Base-by-base conservation (phyloP, 1,140 invertebrate species). In the Platyscapa corneri region DNA sequence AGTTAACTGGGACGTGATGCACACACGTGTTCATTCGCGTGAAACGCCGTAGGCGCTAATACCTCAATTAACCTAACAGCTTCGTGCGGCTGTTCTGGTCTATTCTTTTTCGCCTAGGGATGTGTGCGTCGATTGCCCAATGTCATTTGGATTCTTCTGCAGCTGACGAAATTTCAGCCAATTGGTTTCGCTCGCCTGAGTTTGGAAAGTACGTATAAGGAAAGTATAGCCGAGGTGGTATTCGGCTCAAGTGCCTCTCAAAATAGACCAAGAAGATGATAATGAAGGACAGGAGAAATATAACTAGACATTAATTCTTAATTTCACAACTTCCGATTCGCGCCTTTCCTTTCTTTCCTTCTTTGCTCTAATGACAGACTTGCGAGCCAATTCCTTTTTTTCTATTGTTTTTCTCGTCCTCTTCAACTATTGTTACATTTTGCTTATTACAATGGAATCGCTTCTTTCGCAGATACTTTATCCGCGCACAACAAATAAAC, bases 291-390 rank as follows among this genome's bases (percentile, higher is more conserved):
- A 5, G 10, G 46, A 6, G n/a, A 46, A 53, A 20, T 46, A 6
- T 14, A 10, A 34, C 2, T 46, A 8, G 30, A 1, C 3, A 20
- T 23, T 46, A 53, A 20, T 46, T 46, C 34, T 82, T 49, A 37
- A 64, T 27, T 67, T 82, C 80, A 77, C 34, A 49, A 70, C 82
- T 84, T 83, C 72, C 39, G 83, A 86, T 80, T 82, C 83, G 74
- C 72, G 64, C 30, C 20, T 34, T 34, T 67, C 8, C 65, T 30
- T 46, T 46, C 12, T n/a, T n/a, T n/a, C n/a, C n/a, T 46, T 5
- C 5, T 46, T 46, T 46, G 5, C 42, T 12, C 30, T 5, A 85
- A 85, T 75, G 65, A 74, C 75, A 85, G 67, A 46, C 30, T 84
- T 72, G 34, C 34, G 27, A 60, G 27, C 5, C 49, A 6, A 34